These are phyloP conservation scores for Parazoanthus darwini DNA, from an alignment of 92 coral and sea anemone species.

Conservation along the genomic window DNA sequence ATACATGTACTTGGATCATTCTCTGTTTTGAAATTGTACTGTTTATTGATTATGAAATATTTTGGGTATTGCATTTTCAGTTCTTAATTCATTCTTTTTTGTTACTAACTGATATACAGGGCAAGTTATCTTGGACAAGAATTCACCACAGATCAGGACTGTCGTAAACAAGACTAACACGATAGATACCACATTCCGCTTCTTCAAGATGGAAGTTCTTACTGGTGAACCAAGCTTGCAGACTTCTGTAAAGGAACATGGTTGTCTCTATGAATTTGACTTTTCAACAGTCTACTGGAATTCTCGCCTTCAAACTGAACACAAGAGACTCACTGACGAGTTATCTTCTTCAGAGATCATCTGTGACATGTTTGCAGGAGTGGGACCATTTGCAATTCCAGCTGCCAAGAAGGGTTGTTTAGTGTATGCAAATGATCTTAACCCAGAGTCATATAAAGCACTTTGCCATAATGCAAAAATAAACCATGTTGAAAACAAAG, in stretches of 20 bases:
- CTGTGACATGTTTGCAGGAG: slow-evolving; percentile 98
- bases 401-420: slow-evolving; percentile 96
- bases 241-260: slow-evolving; percentile 84
- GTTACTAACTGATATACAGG: slow-evolving; percentile 61
- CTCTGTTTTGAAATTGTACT: neutral
- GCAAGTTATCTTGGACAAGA: slow-evolving; percentile 91
- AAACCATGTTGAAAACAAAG: slow-evolving; percentile 67
- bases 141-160: slow-evolving; percentile 94
- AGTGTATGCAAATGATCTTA: slow-evolving; percentile 92
- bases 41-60: neutral
- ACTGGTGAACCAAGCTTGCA: slow-evolving; percentile 83
- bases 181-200: slow-evolving; percentile 87
- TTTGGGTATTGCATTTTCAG: neutral
- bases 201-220: slow-evolving; percentile 93
- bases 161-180: slow-evolving; percentile 91
- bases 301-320: slow-evolving; percentile 95
- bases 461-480: slow-evolving; percentile 76
- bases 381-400: slow-evolving; percentile 98
- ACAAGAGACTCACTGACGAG: slow-evolving; percentile 75
- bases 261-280: slow-evolving; percentile 86
- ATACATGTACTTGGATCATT: too few relatives aligned
- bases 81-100: neutral
- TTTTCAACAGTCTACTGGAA: slow-evolving; percentile 99
- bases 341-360: slow-evolving; percentile 72
- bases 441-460: slow-evolving; percentile 82